phyloP scores from a whole-genome alignment of 23 tunicate species.

The Diplosoma virens region DNA sequence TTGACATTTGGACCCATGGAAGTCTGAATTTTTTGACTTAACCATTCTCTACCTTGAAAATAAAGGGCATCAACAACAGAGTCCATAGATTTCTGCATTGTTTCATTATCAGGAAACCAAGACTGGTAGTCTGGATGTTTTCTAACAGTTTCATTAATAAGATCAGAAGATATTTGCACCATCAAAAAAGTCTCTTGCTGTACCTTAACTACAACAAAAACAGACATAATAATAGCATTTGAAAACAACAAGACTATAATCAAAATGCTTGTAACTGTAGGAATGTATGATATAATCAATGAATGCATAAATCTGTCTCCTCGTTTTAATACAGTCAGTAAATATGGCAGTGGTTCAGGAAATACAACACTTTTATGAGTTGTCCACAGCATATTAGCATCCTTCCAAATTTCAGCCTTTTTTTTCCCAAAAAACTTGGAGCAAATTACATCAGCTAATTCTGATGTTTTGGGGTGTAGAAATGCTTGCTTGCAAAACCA shows the following conservation, averaged over 20 bases:
- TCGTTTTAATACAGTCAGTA: conserved; percentile 6
- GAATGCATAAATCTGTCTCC: conserved; percentile 58
- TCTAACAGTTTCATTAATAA: conserved; percentile 77
- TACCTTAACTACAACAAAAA: conserved; percentile 60
- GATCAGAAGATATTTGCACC: conserved; percentile 59
- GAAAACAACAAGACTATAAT: conserved; percentile 63
- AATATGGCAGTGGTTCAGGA: conserved; percentile 32
- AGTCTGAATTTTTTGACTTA: conserved; percentile 49
- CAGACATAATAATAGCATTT: conserved; percentile 32
- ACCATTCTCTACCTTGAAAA: conserved; percentile 85
- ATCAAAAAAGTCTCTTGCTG: conserved; percentile 79
- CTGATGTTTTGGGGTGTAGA: conserved; percentile 22
- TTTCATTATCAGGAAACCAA: conserved; percentile 77
- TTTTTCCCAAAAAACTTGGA: background rate
- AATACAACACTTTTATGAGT: conserved; percentile 10
- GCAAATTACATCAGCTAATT: conserved; percentile 9
- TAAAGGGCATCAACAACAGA: conserved; percentile 74
- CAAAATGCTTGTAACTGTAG: conserved; percentile 63
- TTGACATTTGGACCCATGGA: conserved; percentile 15
- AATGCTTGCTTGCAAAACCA: conserved; percentile 38
- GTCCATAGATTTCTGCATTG: conserved; percentile 65
- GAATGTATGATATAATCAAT: conserved; percentile 44
- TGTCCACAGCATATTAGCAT: background rate
- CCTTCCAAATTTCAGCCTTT: background rate
- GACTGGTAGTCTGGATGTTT: conserved; percentile 73